Percentiles rank a stretch among this genome's conserved stretches.
Evolutionary conservation across 2,888 invertebrate species (phyloP).

Genomic region (Leucania comma): DNA sequence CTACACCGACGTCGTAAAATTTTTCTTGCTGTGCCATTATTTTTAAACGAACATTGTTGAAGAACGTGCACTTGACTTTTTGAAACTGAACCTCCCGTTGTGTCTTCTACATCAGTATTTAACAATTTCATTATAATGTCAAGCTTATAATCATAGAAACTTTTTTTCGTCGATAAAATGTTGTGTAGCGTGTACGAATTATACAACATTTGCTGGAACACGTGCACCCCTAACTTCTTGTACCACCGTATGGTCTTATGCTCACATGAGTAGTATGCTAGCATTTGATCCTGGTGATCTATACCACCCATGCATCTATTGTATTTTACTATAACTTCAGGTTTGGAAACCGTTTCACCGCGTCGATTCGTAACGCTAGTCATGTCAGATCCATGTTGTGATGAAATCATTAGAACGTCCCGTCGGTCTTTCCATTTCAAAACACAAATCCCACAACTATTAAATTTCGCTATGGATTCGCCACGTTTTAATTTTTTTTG

Average conservation of each 20-base stretch:
- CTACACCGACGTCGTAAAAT: slow-evolving; percentile 8
- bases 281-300: slow-evolving; percentile 48
- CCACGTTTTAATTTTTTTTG: slow-evolving; percentile 14
- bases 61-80: slow-evolving; percentile 16
- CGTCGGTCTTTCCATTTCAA: slow-evolving; percentile 70
- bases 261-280: slow-evolving; percentile 41
- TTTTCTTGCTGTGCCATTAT: slow-evolving; percentile 6
- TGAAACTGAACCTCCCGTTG: slow-evolving; percentile 4
- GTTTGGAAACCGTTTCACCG: slow-evolving; percentile 44
- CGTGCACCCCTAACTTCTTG: slow-evolving; percentile 49
- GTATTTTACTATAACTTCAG: slow-evolving; percentile 49
- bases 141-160: slow-evolving; percentile 39
- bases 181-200: slow-evolving; percentile 33
- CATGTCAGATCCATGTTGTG: slow-evolving; percentile 60
- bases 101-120: slow-evolving; percentile 20
- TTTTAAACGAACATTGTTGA: slow-evolving; percentile 24
- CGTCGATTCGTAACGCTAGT: slow-evolving; percentile 39
- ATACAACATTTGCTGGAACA: slow-evolving; percentile 48
- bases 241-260: slow-evolving; percentile 52
- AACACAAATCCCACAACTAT: slow-evolving; percentile 63
- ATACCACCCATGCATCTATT: slow-evolving; percentile 46
- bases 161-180: slow-evolving; percentile 40
- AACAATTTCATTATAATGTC: slow-evolving; percentile 35
- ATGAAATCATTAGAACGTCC: slow-evolving; percentile 67
- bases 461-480: slow-evolving; percentile 26